A percentile compares a stretch with the other conserved stretches of the same genome.
phyloP scores from a whole-genome alignment of 2,797 vertebrate species.

The Lacerta bilineata region DNA sequence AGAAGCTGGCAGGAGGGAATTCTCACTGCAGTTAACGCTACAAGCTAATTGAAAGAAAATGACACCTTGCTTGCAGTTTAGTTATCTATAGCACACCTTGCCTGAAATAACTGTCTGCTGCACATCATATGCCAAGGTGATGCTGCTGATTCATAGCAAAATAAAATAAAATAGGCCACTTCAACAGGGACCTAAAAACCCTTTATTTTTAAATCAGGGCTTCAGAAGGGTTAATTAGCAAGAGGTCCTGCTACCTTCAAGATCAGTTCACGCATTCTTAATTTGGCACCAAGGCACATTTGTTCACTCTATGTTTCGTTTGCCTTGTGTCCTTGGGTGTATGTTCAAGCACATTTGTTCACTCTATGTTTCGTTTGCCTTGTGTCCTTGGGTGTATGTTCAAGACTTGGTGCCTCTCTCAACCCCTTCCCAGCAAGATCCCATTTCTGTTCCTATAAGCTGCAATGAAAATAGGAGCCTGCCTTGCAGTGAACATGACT shows the following conservation, averaged over 20 bases:
- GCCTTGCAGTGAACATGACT: too few species aligned
- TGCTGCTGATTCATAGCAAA: constrained; percentile 49
- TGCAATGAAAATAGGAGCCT: not conserved
- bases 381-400: constrained; percentile 28
- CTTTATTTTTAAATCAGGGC: constrained; percentile 69
- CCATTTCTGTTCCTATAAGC: not conserved
- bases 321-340: not conserved
- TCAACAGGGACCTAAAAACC: constrained; percentile 69
- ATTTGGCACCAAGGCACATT: rapidly evolving
- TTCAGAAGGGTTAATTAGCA: constrained; percentile 72
- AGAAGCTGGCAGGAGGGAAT: constrained; percentile 55
- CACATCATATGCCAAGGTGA: constrained; percentile 27
- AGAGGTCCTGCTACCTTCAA: not conserved
- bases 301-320: rapidly evolving
- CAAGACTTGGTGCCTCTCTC: not conserved
- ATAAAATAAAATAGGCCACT: constrained; percentile 68
- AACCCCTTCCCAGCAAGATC: not conserved
- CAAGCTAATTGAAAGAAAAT: constrained; percentile 70
- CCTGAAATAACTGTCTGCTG: constrained; percentile 72
- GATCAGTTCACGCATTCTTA: not conserved
- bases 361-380: rapidly evolving
- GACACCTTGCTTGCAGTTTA: constrained; percentile 72
- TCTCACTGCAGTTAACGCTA: constrained; percentile 48
- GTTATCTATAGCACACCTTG: constrained; percentile 73
- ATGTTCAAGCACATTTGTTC: rapidly evolving